Conservation (phyloP, 2,113 vertebrate species). For the Phrynosoma blainvillii region DNA sequence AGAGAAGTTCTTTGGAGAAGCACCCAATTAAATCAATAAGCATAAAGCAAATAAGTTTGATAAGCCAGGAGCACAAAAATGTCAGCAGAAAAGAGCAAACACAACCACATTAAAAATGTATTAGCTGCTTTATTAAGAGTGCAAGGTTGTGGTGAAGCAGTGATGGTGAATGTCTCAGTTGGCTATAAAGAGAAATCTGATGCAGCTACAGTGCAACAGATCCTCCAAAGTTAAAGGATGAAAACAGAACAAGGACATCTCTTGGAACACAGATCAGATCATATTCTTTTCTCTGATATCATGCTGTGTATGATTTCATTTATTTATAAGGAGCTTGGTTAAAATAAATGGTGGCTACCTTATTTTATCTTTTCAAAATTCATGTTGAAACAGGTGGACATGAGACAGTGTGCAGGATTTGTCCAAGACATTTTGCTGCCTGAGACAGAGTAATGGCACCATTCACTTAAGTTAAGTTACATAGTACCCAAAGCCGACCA, state of each 20-base stretch:
- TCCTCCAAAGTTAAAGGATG: neutral
- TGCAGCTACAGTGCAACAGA: neutral
- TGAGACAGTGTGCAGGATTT: neutral
- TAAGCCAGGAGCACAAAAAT: slow-evolving; percentile 11
- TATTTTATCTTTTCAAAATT: neutral
- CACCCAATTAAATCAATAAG: slow-evolving; percentile 27
- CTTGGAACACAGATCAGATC: neutral
- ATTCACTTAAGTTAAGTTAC: neutral
- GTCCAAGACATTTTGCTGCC: neutral
- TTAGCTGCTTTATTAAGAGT: neutral
- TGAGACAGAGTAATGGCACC: neutral
- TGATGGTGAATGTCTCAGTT: neutral
- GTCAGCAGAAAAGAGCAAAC: slow-evolving; percentile 21
- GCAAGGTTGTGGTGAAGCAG: neutral
- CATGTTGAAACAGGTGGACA: neutral
- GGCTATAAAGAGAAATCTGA: neutral
- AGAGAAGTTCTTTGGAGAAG: slow-evolving; percentile 10
- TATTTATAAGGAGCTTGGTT: neutral
- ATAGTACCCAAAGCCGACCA: neutral
- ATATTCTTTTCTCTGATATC: neutral
- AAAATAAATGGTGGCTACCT: neutral
- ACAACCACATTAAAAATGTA: slow-evolving; percentile 23
- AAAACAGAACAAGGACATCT: neutral
- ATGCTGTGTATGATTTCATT: neutral
- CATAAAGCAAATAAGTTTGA: slow-evolving; percentile 32